Evolutionary conservation across 2,797 vertebrate species (phyloP), one percentile per base, ranked within the genome.

Genomic region (Presbytis comata): DNA sequence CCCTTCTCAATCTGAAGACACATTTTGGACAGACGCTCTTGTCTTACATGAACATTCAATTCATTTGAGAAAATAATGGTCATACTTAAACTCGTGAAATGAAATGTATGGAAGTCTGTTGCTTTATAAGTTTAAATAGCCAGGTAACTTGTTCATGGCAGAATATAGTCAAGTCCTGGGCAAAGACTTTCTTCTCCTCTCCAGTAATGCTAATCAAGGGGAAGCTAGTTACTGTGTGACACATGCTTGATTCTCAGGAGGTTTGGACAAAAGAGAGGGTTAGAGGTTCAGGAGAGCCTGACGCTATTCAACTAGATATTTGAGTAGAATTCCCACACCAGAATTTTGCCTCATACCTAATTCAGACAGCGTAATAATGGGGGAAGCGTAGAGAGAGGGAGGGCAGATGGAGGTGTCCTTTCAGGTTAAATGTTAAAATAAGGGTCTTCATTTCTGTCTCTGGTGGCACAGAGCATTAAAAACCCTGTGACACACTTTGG

Each of bases 361-460:
- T 96, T 57, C 81, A 95, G 55, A 39, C 0, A 3, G 33, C 17
- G n/a, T 81, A 33, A 89, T 17, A 33, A 46, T 12, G 11, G 12
- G 46, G 50, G 67, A 30, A 24, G n/a, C 61, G 9, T 24, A 44
- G 39, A 57, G 8, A 12, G 57, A 6, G n/a, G 39, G 13, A 57
- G 17, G 44, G 12, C 2, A 5, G 57, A 24, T 36, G 33, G 30
- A 53, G 48, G 30, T 39, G 61, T 81, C 76, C 55, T 94, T 21
- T 85, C 76, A 79, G 96, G 90, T 93, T 90, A 93, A 92, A 93
- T 88, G 95, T 97, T 96, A 97, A 98, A 93, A 87, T 78, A 86
- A 96, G 89, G 75, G 90, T 36, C 70, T 97, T 95, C 83, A 67
- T 88, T 81, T 95, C 78, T 91, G 78, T 78, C 89, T 89, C 91